phyloP scores from a whole-genome alignment of 2,888 invertebrate species.

The Cantharis nigra region DNA sequence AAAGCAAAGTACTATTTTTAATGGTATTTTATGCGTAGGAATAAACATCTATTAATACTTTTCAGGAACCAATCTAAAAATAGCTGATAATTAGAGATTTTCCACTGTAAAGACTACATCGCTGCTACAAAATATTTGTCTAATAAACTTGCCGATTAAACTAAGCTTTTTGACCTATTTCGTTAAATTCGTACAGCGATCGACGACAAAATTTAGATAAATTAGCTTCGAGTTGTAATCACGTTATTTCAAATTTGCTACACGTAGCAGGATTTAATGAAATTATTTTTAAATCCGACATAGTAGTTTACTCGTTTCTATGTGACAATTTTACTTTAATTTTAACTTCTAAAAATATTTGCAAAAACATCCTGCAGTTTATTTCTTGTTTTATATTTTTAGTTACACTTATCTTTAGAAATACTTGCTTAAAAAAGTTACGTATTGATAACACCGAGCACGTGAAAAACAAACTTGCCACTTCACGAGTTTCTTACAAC shows the following conservation, averaged over 20 bases:
- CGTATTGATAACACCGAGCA: neutral
- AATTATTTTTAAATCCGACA: neutral
- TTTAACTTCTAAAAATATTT: neutral
- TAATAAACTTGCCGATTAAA: slow-evolving; percentile 26
- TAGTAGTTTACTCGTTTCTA: neutral
- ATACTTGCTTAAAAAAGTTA: neutral
- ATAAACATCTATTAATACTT: slow-evolving; percentile 39
- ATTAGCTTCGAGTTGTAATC: neutral
- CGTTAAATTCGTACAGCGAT: slow-evolving; percentile 6
- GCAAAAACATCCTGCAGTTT: neutral
- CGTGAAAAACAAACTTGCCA: slow-evolving; percentile 1
- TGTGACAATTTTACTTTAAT: neutral
- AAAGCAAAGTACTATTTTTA: slow-evolving; percentile 24
- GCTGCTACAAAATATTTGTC: slow-evolving; percentile 12
- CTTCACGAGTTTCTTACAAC: slow-evolving; percentile 15
- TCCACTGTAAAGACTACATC: slow-evolving; percentile 19
- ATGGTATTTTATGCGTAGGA: slow-evolving; percentile 29
- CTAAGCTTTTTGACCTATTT: slow-evolving; percentile 37
- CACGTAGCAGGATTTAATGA: neutral
- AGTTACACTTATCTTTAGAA: neutral
- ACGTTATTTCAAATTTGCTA: neutral
- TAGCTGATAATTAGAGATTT: slow-evolving; percentile 38
- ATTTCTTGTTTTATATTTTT: neutral
- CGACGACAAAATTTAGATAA: neutral
- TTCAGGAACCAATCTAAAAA: slow-evolving; percentile 37